These are phyloP conservation scores for Rhagonycha fulva DNA, from an alignment of 2,888 invertebrate genomes.

Conservation along the genomic window DNA sequence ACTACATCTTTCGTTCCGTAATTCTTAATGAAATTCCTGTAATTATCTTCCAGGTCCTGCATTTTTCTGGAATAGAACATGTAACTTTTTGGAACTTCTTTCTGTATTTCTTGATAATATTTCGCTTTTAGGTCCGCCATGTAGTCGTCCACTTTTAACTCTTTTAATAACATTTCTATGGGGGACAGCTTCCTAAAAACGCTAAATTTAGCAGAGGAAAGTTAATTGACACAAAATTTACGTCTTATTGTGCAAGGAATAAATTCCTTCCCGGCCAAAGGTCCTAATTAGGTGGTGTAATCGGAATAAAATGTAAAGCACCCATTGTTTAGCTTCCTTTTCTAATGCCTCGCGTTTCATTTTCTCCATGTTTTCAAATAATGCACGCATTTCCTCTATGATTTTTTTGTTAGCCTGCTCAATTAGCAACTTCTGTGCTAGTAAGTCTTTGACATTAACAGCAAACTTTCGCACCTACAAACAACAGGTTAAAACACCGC, in stretches of 20 bases:
- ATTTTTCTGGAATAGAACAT: conserved; percentile 26
- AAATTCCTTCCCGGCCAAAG: conserved; percentile 41
- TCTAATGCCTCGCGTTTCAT: conserved; percentile 29
- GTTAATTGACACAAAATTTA: conserved; percentile 17
- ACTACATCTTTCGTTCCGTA: conserved; percentile 20
- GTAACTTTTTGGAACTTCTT: conserved; percentile 18
- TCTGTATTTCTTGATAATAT: conserved; percentile 23
- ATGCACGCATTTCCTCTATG: conserved; percentile 17
- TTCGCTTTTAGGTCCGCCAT: conserved; percentile 42
- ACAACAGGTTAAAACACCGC: neutral
- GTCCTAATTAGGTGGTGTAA: conserved; percentile 52
- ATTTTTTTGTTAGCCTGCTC: conserved; percentile 34
- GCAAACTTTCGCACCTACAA: conserved; percentile 14
- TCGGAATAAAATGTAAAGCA: conserved; percentile 48
- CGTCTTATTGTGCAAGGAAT: conserved; percentile 41
- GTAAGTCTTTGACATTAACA: conserved; percentile 18
- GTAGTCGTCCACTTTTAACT: conserved; percentile 43
- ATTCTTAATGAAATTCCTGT: conserved; percentile 34
- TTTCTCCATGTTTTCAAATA: conserved; percentile 28
- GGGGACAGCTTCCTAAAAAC: conserved; percentile 43
- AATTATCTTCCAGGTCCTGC: conserved; percentile 30
- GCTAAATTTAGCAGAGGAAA: neutral
- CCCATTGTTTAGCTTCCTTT: conserved; percentile 41
- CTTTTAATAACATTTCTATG: conserved; percentile 45
- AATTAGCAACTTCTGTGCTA: conserved; percentile 20